Evolutionary conservation across 2,797 vertebrate genomes (phyloP).

Genomic region (Sciaenops ocellatus): DNA sequence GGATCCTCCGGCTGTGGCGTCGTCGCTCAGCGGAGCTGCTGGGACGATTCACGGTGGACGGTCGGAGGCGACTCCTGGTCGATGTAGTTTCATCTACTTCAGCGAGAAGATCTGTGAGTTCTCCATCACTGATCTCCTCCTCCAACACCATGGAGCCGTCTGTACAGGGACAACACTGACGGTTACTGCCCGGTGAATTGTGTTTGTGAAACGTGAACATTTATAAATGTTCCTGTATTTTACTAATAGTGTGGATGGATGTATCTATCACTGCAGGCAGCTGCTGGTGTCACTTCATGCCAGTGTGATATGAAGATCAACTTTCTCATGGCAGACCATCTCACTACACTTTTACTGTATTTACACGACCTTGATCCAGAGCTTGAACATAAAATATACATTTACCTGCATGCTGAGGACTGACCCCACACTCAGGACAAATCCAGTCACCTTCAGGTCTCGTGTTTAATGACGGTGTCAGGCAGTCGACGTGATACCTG

Average conservation of each 20-base stretch:
- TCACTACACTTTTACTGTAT: too few species aligned
- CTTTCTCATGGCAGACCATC: too few species aligned
- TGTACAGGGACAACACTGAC: background rate
- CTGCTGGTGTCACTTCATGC: too few species aligned
- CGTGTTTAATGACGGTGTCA: slow-evolving; percentile 41
- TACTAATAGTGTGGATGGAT: too few species aligned
- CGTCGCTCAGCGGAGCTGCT: background rate
- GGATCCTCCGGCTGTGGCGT: slow-evolving; percentile 57
- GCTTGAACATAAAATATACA: too few species aligned
- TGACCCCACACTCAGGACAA: slow-evolving; percentile 67
- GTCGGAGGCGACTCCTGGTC: slow-evolving; percentile 62
- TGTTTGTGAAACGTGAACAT: too few species aligned
- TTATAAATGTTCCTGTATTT: too few species aligned
- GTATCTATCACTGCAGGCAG: too few species aligned
- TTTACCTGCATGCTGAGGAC: slow-evolving; percentile 41
- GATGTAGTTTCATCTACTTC: slow-evolving; percentile 53
- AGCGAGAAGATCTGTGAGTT: slow-evolving; percentile 66
- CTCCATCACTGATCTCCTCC: slow-evolving; percentile 69
- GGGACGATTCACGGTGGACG: slow-evolving; percentile 45
- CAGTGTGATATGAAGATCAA: too few species aligned
- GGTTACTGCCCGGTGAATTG: too few species aligned
- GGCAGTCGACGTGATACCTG: slow-evolving; percentile 73
- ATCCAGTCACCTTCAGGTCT: slow-evolving; percentile 64
- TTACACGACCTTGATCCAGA: too few species aligned
- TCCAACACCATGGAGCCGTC: slow-evolving; percentile 35